Percentiles rank a stretch among this genome's conserved stretches.
These are phyloP conservation scores for Smithornis capensis DNA, from an alignment of 2,113 vertebrate genomes.

Conservation along the genomic window DNA sequence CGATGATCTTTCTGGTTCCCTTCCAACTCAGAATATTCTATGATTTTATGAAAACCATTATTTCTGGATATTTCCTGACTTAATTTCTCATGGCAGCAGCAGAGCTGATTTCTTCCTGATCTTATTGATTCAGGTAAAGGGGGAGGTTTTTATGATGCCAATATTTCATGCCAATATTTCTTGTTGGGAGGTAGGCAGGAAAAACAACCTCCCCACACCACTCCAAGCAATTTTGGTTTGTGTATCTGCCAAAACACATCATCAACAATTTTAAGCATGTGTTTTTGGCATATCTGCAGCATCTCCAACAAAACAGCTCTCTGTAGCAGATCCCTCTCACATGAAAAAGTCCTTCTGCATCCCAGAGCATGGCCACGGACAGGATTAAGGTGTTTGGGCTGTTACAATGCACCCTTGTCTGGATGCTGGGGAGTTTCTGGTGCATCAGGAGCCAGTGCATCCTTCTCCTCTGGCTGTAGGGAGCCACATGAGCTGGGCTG, in stretches of 20 bases:
- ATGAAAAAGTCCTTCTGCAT: neutral
- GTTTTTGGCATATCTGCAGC: neutral
- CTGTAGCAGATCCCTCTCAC: neutral
- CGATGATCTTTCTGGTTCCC: neutral
- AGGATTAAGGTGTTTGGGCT: neutral
- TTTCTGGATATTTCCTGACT: neutral
- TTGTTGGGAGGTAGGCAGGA: neutral
- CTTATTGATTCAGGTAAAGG: neutral
- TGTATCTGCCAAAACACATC: neutral
- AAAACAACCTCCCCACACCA: neutral
- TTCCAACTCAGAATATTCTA: neutral
- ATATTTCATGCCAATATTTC: accelerated
- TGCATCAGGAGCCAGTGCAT: neutral
- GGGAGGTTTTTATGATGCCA: neutral
- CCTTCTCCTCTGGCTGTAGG: neutral
- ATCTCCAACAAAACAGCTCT: neutral
- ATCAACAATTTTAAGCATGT: accelerated
- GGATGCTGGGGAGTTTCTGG: neutral
- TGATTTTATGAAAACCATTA: neutral
- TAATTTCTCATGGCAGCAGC: neutral
- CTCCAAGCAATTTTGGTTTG: neutral
- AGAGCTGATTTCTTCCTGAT: neutral
- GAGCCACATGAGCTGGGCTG: accelerated
- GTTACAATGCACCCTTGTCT: accelerated
- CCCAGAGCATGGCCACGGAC: accelerated